These are phyloP conservation scores for Onthophagus taurus DNA, from an alignment of 1,140 invertebrate genomes.

Conservation along the genomic window DNA sequence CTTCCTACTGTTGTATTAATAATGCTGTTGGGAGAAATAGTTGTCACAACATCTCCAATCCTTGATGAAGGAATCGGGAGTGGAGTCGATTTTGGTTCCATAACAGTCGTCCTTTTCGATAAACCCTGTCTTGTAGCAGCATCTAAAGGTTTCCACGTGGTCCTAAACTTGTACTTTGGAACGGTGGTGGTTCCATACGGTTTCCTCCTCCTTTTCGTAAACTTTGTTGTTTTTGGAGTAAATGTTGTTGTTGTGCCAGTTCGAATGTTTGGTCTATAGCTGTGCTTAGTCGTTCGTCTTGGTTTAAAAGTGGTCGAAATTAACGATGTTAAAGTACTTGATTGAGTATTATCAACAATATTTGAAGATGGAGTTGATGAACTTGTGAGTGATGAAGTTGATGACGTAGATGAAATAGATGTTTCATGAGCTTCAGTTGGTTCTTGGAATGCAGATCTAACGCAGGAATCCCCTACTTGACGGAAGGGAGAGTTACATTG, in stretches of 20 bases:
- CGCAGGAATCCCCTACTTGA: constrained; percentile 54
- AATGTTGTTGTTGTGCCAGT: constrained; percentile 13
- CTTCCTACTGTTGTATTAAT: background rate
- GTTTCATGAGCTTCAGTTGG: constrained; percentile 18
- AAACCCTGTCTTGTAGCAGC: constrained; percentile 37
- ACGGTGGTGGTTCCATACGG: constrained; percentile 30
- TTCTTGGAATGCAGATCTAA: constrained; percentile 35
- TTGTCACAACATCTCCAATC: too few species aligned
- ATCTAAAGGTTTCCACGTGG: constrained; percentile 26
- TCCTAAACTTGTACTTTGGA: constrained; percentile 7
- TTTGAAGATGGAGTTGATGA: too few species aligned
- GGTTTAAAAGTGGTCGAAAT: background rate
- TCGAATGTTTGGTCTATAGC: background rate
- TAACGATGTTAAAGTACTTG: background rate
- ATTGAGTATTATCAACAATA: background rate
- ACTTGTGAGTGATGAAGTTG: background rate
- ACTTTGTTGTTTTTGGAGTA: constrained; percentile 5
- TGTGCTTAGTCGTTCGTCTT: background rate
- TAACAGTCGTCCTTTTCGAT: constrained; percentile 37
- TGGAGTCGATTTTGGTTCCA: constrained; percentile 36
- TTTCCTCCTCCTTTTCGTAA: constrained; percentile 28
- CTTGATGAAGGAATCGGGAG: background rate
- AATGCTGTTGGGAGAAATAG: too few species aligned
- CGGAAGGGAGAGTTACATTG: constrained; percentile 62
- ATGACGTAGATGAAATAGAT: background rate